Evolutionary conservation across 2,113 vertebrate species (phyloP).

Genomic region (Myanophis thanlyinensis): DNA sequence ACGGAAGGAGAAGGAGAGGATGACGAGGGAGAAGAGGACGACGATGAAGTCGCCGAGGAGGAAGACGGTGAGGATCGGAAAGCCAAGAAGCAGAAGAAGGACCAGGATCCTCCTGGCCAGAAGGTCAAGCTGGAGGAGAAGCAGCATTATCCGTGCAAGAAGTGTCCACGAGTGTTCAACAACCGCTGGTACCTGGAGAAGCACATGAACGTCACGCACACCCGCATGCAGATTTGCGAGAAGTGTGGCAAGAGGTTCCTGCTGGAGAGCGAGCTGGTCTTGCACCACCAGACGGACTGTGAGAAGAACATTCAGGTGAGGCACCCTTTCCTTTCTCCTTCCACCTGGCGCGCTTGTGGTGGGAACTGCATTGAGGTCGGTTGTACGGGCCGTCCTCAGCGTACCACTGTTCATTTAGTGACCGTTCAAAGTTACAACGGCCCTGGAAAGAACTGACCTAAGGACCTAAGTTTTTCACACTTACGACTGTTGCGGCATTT

Average conservation of each 20-base stretch:
- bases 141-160: constrained; percentile 91
- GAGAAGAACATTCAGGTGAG: constrained; percentile 97
- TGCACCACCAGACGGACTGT: constrained; percentile 96
- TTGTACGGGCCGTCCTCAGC: not conserved
- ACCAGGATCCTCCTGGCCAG: constrained; percentile 79
- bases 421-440: not conserved
- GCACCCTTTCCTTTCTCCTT: not conserved
- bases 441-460: not conserved
- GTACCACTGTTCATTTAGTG: not conserved
- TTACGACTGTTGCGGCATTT: not conserved
- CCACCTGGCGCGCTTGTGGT: not conserved
- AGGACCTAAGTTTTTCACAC: not conserved
- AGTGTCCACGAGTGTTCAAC: constrained; percentile 93
- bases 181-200: constrained; percentile 98
- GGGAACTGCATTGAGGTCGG: not conserved
- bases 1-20: constrained; percentile 63
- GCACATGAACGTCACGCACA: constrained; percentile 97
- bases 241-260: constrained; percentile 94
- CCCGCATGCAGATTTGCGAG: constrained; percentile 95
- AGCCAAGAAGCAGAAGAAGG: constrained; percentile 76
- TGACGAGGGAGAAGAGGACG: constrained; percentile 67
- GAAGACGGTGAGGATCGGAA: constrained; percentile 67
- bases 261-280: constrained; percentile 90
- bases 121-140: constrained; percentile 94
- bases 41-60: constrained; percentile 69